Base-by-base conservation (phyloP, 2,888 invertebrate genomes). In the Diadegma fenestrale region DNA sequence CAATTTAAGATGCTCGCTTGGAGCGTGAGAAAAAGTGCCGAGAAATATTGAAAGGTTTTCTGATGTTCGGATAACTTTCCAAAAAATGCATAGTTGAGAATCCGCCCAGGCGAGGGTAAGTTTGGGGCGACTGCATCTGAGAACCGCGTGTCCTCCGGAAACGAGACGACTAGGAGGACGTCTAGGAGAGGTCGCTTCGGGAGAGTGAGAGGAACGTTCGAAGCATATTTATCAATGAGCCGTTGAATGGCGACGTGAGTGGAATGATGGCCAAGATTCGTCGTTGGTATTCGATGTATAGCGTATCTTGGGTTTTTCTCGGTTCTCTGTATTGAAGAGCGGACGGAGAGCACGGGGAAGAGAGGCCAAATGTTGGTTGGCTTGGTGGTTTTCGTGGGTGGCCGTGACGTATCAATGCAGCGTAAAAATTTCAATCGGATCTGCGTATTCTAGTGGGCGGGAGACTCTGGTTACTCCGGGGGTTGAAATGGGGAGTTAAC, bases 171-270 rank as follows among this genome's bases (percentile, higher is more conserved):
- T 19, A 26, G 41, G 19, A 72, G 37, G 22, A 66, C 19, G 43
- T 22, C 58, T 48, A 37, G 61, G 45, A 45, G 63, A 45, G 63
- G 33, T 75, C 41, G 75, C 48, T 19, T 7, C 8, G 26, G 3
- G 37, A 54, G n/a, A 22, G 63, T 58, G 54, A 22, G 63, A 66
- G 54, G 22, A 54, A 54, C 73, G 51, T 51, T 69, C n/a, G 45
- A 19, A 43, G 41, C 54, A 51, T 71, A 66, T 22, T 58, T 64
- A 80, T 80, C 76, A 58, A 73, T 71, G 69, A 45, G 63, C 37
- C 48, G 17, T 71, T 64, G 80, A 80, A 80, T 72, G 43, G 22
- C 30, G 76, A 76, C 84, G 71, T 72, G 80, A 84, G 45, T 45
- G 30, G 58, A 77, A 84, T 84, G 72, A 76, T 58, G 73, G 19